These are phyloP conservation scores for Cyclopterus lumpus DNA, from an alignment of 2,797 vertebrate genomes.

Conservation along the genomic window DNA sequence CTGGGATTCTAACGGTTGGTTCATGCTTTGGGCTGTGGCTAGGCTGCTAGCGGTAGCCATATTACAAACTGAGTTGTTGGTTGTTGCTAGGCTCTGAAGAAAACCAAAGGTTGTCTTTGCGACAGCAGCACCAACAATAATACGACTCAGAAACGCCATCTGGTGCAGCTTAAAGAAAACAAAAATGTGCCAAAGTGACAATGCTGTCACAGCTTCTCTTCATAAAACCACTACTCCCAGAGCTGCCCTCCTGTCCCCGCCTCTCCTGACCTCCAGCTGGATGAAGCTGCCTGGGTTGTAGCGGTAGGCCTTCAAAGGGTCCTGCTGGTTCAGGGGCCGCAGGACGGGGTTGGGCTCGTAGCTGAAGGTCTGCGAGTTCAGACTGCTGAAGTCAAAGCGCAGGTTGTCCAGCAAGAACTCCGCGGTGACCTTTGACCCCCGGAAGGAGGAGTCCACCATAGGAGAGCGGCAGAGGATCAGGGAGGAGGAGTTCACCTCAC, in stretches of 20 bases:
- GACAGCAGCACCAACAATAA: neutral
- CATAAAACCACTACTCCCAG: neutral
- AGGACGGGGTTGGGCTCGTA: conserved; percentile 91
- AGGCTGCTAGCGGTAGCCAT: neutral
- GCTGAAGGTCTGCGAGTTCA: conserved; percentile 87
- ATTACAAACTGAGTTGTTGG: neutral
- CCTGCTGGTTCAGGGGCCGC: conserved; percentile 87
- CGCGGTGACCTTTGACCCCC: conserved; percentile 81
- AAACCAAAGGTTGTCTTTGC: neutral
- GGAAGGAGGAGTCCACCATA: conserved; percentile 81
- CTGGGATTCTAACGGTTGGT: neutral
- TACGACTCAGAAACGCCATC: neutral
- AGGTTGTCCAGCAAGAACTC: conserved; percentile 95
- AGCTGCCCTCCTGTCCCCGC: neutral
- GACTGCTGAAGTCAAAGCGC: conserved; percentile 87
- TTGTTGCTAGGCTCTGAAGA: neutral
- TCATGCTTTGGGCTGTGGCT: no score
- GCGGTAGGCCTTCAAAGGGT: conserved; percentile 88
- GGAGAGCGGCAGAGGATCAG: conserved; percentile 92
- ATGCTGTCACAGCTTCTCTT: neutral
- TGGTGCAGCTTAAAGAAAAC: neutral
- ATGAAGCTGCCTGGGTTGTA: conserved; percentile 98
- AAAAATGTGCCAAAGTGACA: neutral
- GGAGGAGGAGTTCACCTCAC: conserved; percentile 90
- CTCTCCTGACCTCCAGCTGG: conserved; percentile 90